A percentile compares a stretch with the other conserved stretches of the same genome.
phyloP scores from a whole-genome alignment of 2,888 invertebrate genomes.

The Muschampia plurimacula region DNA sequence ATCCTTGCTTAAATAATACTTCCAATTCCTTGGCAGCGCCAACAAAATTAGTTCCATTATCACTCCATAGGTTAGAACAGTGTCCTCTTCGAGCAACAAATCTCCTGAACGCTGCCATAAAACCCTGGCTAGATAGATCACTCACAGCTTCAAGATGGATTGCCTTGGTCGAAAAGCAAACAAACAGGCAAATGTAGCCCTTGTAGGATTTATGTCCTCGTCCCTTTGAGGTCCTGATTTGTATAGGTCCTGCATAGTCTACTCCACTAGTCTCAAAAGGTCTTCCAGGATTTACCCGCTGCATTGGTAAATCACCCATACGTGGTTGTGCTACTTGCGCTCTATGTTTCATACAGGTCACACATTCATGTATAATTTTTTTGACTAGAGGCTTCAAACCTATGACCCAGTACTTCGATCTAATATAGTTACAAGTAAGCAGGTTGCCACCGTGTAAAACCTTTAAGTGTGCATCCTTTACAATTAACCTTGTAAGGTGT shows the following conservation, averaged over 20 bases:
- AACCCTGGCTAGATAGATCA: constrained; percentile 8
- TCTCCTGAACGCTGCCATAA: constrained; percentile 11
- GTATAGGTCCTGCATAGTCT: constrained; percentile 5
- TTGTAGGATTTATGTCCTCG: constrained; percentile 10
- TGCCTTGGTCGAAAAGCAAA: background rate
- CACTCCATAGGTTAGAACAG: constrained; percentile 14
- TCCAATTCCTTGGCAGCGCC: background rate
- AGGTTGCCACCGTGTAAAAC: constrained; percentile 1
- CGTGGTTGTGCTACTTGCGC: background rate
- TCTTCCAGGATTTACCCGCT: background rate
- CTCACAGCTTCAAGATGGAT: constrained; percentile 3
- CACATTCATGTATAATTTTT: background rate
- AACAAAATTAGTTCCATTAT: constrained; percentile 12
- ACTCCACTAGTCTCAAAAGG: constrained; percentile 1
- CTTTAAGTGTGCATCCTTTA: background rate
- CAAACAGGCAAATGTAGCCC: constrained; percentile 2
- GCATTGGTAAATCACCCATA: constrained; percentile 5
- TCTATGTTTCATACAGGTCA: constrained; percentile 3
- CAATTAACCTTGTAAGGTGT: constrained; percentile 4
- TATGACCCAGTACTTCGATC: background rate
- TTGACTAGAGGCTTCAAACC: background rate
- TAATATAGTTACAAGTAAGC: constrained; percentile 1
- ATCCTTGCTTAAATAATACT: background rate
- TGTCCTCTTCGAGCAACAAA: constrained; percentile 16
- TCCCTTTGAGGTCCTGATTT: constrained; percentile 4